phyloP scores from a whole-genome alignment of 2,113 vertebrate species.

The Aix galericulata region DNA sequence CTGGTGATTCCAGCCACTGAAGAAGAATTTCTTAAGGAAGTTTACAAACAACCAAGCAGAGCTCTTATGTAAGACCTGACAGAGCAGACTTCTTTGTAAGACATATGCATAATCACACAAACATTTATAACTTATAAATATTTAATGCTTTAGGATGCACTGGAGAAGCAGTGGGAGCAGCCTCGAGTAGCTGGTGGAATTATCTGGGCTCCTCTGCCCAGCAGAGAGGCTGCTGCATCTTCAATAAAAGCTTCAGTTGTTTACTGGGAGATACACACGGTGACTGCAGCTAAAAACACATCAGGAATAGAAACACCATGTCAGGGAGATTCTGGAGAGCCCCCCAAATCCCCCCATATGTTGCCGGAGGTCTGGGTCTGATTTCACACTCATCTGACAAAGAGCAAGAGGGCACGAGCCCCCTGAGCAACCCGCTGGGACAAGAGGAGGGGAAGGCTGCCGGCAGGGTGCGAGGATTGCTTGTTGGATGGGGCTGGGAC shows the following conservation, averaged over 20 bases:
- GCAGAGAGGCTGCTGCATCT: neutral
- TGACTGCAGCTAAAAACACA: neutral
- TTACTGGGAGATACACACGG: neutral
- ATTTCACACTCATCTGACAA: neutral
- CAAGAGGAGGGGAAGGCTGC: neutral
- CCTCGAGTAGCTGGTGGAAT: neutral
- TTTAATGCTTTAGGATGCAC: neutral
- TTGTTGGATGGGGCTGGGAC: neutral
- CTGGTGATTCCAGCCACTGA: neutral
- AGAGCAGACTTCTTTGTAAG: neutral
- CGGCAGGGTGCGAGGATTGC: accelerated
- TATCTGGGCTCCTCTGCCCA: neutral
- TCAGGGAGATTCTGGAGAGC: neutral
- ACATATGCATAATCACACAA: neutral
- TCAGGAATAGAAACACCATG: neutral
- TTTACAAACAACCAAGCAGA: neutral
- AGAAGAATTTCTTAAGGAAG: neutral
- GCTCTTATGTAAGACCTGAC: neutral
- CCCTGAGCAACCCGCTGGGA: neutral
- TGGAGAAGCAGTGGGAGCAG: neutral
- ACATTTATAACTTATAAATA: neutral
- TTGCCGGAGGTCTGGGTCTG: neutral
- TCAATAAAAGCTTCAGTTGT: neutral
- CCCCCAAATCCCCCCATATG: no score
- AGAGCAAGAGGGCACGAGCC: neutral